Base-by-base conservation (phyloP, 2,888 invertebrate genomes). In the Diplazon laetatorius region DNA sequence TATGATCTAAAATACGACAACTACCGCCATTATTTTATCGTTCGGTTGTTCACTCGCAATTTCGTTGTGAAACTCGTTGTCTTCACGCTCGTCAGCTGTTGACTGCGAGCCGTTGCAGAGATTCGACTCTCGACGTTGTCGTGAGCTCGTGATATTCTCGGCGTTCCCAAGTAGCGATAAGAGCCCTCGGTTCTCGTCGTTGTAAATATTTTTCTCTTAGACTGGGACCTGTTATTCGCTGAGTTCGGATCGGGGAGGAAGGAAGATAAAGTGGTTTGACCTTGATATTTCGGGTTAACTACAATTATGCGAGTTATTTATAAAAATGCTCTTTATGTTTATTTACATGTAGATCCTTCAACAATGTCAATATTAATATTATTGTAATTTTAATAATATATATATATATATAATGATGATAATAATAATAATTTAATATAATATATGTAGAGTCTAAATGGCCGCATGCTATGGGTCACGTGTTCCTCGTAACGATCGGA, bases 321-420 rank as follows among this genome's bases (percentile, higher is more conserved):
- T 87, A 89, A 90, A 89, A 89, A 88, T 89, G 85, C 82, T 87
- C 84, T 88, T 87, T 85, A 87, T 87, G 83, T 87, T 87, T 89
- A 89, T 89, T 89, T 90, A 89, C 88, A 89, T 87, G 86, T 88
- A 89, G 86, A 88, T 87, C 84, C 81, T 85, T 88, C 86, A 88
- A 89, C 88, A 88, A 87, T 86, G 83, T 85, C 84, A 86, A 85
- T 87, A 84, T 80, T 85, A 85, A 85, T 87, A 86, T 85, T 80
- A 78, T 81, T 70, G 85, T 86, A 82, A 81, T 81, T 82, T 83
- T 85, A 83, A 82, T 85, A 80, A 83, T 85, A 83, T 63, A 76
- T 52, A 25, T 84, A 80, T n/a, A n/a, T n/a, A n/a, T n/a, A 78
- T 86, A 82, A 81, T 73, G 46, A 72, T 76, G 66, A 60, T 73